Base-by-base conservation (phyloP, 2,888 invertebrate genomes). In the Fissipunctia ypsillon region DNA sequence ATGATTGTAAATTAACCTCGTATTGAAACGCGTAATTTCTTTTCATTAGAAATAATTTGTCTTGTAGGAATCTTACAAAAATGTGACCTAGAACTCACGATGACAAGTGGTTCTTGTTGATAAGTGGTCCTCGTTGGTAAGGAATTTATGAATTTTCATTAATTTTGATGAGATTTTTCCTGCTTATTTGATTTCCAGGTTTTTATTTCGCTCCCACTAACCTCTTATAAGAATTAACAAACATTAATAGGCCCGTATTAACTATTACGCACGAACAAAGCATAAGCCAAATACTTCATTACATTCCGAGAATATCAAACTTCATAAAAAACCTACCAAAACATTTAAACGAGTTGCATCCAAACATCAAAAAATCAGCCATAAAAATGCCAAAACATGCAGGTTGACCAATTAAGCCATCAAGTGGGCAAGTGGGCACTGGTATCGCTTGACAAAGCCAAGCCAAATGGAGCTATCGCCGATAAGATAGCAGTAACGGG, bases 1-100 rank as follows among this genome's bases (percentile, higher is more conserved):
- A 84, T 90, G 85, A 92, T 88, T 88, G 84, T 84, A 84, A 91
- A 93, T 94, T 91, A 91, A 86, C 68, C 69, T 73, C 75, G 85
- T 90, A 92, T 91, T 91, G 85, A 90, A 82, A 85, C 41, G 54
- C 64, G 83, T 81, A 85, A 84, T 83, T 82, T 80, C 66, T 76
- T 81, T 81, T 71, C 68, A 81, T 81, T 83, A 69, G 74, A 72
- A 78, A 75, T 65, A 76, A 69, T 84, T 84, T 84, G 31, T 75
- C 52, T 63, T 72, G 50, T 83, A 81, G 69, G 70, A 79, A 76
- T 83, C 81, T 69, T 78, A 74, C 64, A 81, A 74, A 71, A 68
- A 65, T 65, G 74, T 87, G 81, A 84, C 83, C 77, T 80, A 84
- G 72, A 81, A 76, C 70, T 61, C 59, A n/a, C 60, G 41, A 67